A percentile compares a stretch with the other conserved stretches of the same genome.
Evolutionary conservation across 2,797 vertebrate species (phyloP).

Genomic region (Pangasius larnaudii): DNA sequence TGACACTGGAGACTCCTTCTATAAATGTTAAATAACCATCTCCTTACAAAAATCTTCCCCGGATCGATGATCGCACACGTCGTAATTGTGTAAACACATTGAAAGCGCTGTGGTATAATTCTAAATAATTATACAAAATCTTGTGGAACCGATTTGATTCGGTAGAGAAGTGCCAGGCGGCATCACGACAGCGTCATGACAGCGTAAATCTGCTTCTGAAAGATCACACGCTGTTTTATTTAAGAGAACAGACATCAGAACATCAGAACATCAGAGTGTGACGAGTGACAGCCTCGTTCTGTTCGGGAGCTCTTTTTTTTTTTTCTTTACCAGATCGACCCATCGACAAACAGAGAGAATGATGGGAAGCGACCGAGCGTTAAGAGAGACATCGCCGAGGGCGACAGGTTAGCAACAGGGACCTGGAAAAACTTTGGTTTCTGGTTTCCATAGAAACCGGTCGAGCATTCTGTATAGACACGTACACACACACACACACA

Average conservation of each 20-base stretch:
- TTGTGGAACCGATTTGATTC: not conserved
- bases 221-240: not conserved
- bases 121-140: not conserved
- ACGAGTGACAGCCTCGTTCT: not conserved
- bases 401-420: constrained; percentile 58
- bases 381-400: constrained; percentile 57
- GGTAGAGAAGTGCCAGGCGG: not conserved
- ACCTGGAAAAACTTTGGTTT: constrained; percentile 49
- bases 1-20: not conserved
- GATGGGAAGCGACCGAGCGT: constrained; percentile 64
- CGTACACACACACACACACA: constrained; percentile 20
- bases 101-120: too few species aligned
- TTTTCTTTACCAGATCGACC: constrained; percentile 37
- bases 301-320: constrained; percentile 12
- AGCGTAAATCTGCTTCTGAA: not conserved
- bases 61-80: too few species aligned
- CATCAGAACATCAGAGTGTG: not conserved
- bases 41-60: too few species aligned
- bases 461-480: constrained; percentile 43
- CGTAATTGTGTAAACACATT: not conserved
- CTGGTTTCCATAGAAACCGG: constrained; percentile 59
- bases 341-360: constrained; percentile 54
- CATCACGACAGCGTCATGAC: not conserved
- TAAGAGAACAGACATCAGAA: not conserved
- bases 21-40: not conserved